Evolutionary conservation across 1,140 invertebrate genomes (phyloP).

Genomic region (Sarcophaga bullata): DNA sequence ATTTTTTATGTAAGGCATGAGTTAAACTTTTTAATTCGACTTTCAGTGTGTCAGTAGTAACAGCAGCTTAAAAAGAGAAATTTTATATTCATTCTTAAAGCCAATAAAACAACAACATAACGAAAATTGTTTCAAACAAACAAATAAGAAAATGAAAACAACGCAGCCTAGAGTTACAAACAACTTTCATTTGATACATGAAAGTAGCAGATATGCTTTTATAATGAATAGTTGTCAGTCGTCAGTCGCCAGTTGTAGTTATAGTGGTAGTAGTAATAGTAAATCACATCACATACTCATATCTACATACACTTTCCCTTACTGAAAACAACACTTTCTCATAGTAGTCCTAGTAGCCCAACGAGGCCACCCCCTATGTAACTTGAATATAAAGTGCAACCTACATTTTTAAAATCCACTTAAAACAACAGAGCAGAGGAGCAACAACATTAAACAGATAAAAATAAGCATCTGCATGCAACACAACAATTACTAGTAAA

Average conservation of each 20-base stretch:
- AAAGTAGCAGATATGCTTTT: slow-evolving; percentile 10
- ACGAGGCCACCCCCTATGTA: not conserved
- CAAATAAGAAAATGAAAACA: too few relatives aligned
- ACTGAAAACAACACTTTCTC: not conserved
- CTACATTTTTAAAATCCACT: not conserved
- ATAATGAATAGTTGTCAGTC: not conserved
- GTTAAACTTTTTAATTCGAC: slow-evolving; percentile 54
- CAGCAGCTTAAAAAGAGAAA: not conserved
- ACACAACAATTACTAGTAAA: not conserved
- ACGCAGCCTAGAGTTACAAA: not conserved
- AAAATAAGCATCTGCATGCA: not conserved
- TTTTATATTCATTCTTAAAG: slow-evolving; percentile 1
- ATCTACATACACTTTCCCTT: not conserved
- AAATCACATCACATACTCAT: not conserved
- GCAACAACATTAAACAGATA: not conserved
- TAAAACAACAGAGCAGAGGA: not conserved
- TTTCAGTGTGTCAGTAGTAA: slow-evolving; percentile 61
- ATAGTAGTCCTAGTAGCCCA: not conserved
- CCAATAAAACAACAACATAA: not conserved
- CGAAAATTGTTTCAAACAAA: not conserved
- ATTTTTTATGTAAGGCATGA: too few relatives aligned
- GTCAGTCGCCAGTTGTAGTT: too few relatives aligned
- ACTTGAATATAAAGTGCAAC: slow-evolving; percentile 13
- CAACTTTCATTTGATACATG: slow-evolving; percentile 24
- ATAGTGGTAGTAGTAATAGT: not conserved